These are phyloP conservation scores for Kuschelorhynchus macadamiae DNA, from an alignment of 2,888 invertebrate genomes.

Conservation along the genomic window DNA sequence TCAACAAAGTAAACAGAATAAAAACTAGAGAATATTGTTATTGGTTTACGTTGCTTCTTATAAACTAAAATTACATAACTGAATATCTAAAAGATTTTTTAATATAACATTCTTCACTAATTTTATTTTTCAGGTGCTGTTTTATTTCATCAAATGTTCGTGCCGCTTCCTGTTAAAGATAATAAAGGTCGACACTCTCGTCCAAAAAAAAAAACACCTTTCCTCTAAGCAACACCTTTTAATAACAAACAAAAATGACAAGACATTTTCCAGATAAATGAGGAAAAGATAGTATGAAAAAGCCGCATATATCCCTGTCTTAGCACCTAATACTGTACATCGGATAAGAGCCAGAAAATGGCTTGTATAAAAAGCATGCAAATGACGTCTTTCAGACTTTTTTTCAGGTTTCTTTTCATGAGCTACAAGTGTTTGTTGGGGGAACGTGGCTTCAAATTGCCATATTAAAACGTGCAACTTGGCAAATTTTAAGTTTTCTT, in stretches of 20 bases:
- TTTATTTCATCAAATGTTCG: too few species aligned
- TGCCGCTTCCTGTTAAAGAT: too few species aligned
- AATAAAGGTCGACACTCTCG: too few species aligned
- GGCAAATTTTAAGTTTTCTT: too few species aligned
- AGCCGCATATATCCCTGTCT: slow-evolving; percentile 4
- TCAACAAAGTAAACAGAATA: too few species aligned
- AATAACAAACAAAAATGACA: slow-evolving; percentile 26
- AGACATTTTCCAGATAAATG: neutral
- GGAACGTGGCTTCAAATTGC: slow-evolving; percentile 55
- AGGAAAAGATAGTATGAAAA: neutral
- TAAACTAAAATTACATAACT: too few species aligned
- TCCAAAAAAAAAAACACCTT: too few species aligned
- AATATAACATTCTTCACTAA: too few species aligned
- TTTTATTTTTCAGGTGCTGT: too few species aligned
- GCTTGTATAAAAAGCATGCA: slow-evolving; percentile 18
- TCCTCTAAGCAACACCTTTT: slow-evolving; percentile 6
- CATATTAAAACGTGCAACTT: slow-evolving; percentile 53
- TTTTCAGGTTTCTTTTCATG: slow-evolving; percentile 22
- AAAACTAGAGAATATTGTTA: too few species aligned
- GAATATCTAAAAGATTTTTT: too few species aligned
- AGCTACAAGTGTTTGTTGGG: slow-evolving; percentile 57
- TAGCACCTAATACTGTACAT: slow-evolving; percentile 12
- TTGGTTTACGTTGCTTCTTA: too few species aligned
- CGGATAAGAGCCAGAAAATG: slow-evolving; percentile 7
- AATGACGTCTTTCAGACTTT: slow-evolving; percentile 9